Base-by-base conservation (phyloP, 1,140 invertebrate genomes). In the Drosophila bocqueti region DNA sequence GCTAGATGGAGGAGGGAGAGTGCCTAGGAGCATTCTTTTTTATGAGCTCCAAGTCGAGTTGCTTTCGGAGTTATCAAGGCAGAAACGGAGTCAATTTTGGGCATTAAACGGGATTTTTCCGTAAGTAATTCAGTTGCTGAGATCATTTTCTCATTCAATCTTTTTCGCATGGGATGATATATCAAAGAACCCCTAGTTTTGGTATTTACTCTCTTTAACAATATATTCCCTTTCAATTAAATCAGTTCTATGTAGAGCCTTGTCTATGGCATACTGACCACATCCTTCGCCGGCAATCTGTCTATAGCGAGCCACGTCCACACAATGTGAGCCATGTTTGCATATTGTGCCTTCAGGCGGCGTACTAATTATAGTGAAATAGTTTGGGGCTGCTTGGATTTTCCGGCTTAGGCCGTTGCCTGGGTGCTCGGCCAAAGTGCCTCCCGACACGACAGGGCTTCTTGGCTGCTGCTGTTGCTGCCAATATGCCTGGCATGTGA, bases 351-450 rank as follows among this genome's bases (percentile, higher is more conserved):
- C 68, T 74, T 42, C 46, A 78, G 80, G 72, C 55, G 40, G 65
- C 45, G 52, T 71, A 54, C 84, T 87, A 89, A 87, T 87, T 89
- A 87, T 83, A 62, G 54, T 74, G 36, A 83, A 81, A 77, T 72
- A 59, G 72, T 65, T 75, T 58, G 62, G 40, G 49, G 36, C 55
- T 34, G 21, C 57, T 36, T 42, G 65, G 69, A 36, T 34, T 74
- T 62, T 46, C 24, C 55, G 52, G 76, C 54, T 46, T 24, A 15
- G 58, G 45, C 36, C 31, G 24, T 24, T 52, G 62, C 24, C 50
- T 79, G 71, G 71, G 72, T 52, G 67, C 52, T 47, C 38, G 62
- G 43, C 67, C 72, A 69, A 60, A 78, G 77, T 76, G 57, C 62
- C 52, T 62, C 34, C 24, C 42, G 15, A n/a, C 62, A 62, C 65